These are phyloP conservation scores for Diacarnus erythraeanus DNA, from an alignment of 37 sponge, comb jelly and placozoan species.

Conservation along the genomic window DNA sequence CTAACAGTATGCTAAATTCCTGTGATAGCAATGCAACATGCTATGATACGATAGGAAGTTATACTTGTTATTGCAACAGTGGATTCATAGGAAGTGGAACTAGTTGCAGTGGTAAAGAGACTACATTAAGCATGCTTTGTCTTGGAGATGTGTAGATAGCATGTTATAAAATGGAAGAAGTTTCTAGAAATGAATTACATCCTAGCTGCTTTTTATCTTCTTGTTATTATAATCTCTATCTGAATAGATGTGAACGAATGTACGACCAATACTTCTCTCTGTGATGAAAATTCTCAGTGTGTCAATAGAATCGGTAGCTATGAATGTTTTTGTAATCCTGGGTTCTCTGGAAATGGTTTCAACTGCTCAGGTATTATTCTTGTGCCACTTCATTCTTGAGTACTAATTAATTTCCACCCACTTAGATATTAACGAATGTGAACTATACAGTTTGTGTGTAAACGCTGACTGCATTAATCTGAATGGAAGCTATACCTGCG, in stretches of 20 bases:
- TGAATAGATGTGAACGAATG: slow-evolving; percentile 13
- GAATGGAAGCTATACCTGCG: neutral
- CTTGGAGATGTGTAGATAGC: too few species aligned
- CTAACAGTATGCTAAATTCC: neutral
- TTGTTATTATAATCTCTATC: neutral
- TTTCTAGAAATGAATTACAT: too few species aligned
- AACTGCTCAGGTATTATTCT: neutral
- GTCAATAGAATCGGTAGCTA: slow-evolving; percentile 45
- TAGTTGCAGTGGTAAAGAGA: slow-evolving; percentile 6
- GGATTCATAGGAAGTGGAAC: slow-evolving; percentile 21
- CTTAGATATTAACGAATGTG: neutral
- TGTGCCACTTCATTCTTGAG: neutral
- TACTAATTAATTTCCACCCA: too few species aligned
- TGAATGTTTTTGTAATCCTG: slow-evolving; percentile 26
- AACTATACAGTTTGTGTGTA: neutral
- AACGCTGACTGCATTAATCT: neutral
- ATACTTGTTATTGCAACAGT: slow-evolving; percentile 15
- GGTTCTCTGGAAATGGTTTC: slow-evolving; percentile 38
- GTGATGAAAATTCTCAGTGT: slow-evolving; percentile 26
- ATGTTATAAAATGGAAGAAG: too few species aligned
- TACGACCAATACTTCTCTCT: neutral
- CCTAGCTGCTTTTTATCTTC: too few species aligned
- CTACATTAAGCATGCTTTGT: too few species aligned
- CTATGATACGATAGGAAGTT: slow-evolving; percentile 35
- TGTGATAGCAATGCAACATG: slow-evolving; percentile 29